Base-by-base conservation (phyloP, 2,113 vertebrate species). In the Ciconia maguari region DNA sequence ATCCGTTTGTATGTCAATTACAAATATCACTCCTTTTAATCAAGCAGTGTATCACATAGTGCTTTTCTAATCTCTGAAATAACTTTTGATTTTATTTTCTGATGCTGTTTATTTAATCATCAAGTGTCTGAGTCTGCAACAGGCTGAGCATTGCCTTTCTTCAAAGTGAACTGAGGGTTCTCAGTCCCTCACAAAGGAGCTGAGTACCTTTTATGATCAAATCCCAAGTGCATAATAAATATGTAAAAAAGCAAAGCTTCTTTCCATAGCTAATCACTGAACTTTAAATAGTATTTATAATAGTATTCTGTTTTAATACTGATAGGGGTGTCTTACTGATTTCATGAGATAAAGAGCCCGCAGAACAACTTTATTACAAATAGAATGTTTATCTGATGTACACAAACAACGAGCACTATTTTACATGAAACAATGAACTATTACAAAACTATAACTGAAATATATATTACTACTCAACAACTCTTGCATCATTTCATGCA, bases 261-360 rank as follows among this genome's bases (percentile, higher is more conserved):
- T 71, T 89, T 92, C 77, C 51, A 80, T 60, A 38, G 34, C 41
- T 91, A 93, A 93, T 88, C 93, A 87, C 64, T 95, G 81, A 91
- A 94, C 76, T 95, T 95, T 91, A 87, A 95, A 94, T 76, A 85
- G 93, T 83, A 94, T 88, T 94, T 93, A 60, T 54, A 84, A 71
- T 78, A 84, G 65, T 81, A 77, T 74, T 87, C 20, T 64, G 26
- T 7, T 87, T 80, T 72, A 95, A 69, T 83, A 77, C 25, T 78
- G 41, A 46, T 55, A 68, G 13, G 22, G 6, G 3, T 89, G 9
- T 76, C 55, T 84, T 93, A 85, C 83, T 57, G 19, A 83, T 70
- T 42, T 83, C 48, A 44, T 62, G 62, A 83, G 94, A 88, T 80
- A 88, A 93, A 82, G 19, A 87, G 46, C 42, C 42, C 48, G 64